A percentile compares a stretch with the other conserved stretches of the same genome.
These are phyloP conservation scores for Odontesthes bonariensis DNA, from an alignment of 2,113 vertebrate genomes.

Conservation along the genomic window DNA sequence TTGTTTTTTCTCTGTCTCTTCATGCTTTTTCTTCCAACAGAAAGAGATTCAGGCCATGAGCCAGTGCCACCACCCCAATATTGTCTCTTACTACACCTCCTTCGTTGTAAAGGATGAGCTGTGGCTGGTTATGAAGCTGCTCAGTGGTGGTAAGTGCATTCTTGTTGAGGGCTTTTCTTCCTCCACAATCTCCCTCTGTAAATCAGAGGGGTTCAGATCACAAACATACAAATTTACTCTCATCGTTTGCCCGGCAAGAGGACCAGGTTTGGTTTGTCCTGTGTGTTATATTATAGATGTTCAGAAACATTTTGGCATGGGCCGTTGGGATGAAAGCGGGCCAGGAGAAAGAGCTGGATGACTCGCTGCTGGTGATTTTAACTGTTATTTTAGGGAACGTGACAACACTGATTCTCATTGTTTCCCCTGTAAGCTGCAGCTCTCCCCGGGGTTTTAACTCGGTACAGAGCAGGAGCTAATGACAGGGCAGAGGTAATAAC, in stretches of 20 bases:
- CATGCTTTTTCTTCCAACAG: constrained; percentile 57
- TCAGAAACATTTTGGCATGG: background rate
- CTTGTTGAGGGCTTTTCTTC: background rate
- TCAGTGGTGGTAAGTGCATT: constrained; percentile 89
- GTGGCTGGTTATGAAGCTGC: constrained; percentile 98
- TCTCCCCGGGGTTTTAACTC: constrained; percentile 67
- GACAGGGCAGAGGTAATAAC: constrained; percentile 77
- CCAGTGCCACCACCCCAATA: constrained; percentile 98
- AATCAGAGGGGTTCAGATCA: background rate
- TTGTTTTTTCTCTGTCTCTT: background rate
- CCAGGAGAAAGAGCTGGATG: constrained; percentile 12
- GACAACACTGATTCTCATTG: constrained; percentile 67
- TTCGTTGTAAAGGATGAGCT: constrained; percentile 99
- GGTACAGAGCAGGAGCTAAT: constrained; percentile 68
- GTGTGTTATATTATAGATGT: background rate
- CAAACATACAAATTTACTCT: background rate
- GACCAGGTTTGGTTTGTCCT: background rate
- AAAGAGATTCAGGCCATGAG: constrained; percentile 92
- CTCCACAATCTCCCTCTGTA: background rate
- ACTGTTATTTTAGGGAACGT: constrained; percentile 71
- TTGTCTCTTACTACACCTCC: constrained; percentile 97
- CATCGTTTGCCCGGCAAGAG: background rate
- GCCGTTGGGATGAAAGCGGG: background rate
- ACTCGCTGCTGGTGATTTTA: constrained; percentile 38
- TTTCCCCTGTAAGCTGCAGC: constrained; percentile 56